phyloP scores from a whole-genome alignment of 2,113 vertebrate species.

The Callionymus lyra region DNA sequence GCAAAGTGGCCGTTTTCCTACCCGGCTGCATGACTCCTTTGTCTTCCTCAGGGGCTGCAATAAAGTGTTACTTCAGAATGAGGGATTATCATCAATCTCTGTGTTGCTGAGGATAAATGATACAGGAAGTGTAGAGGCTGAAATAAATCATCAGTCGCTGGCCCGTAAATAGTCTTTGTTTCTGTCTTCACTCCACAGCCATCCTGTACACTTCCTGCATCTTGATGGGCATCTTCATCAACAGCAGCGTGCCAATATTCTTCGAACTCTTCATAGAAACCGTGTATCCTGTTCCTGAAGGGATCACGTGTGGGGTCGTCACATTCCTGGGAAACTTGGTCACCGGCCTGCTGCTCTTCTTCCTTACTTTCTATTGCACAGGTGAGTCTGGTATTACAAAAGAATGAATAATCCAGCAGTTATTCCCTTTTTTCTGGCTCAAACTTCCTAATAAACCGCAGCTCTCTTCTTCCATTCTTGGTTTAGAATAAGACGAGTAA shows the following conservation, averaged over 20 bases:
- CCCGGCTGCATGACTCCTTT: no score
- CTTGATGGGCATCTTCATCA: constrained; percentile 90
- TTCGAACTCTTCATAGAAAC: constrained; percentile 97
- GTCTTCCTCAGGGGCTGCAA: no score
- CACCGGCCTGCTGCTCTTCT: constrained; percentile 87
- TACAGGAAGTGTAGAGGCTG: neutral
- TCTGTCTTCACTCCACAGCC: constrained; percentile 58
- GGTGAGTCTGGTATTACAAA: constrained; percentile 67
- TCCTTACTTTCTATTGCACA: constrained; percentile 89
- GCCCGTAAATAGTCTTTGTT: constrained; percentile 6
- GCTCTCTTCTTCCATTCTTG: no score
- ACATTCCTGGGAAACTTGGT: constrained; percentile 92
- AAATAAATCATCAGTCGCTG: constrained; percentile 14
- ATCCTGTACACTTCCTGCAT: constrained; percentile 93
- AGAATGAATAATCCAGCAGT: no score
- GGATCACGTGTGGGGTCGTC: constrained; percentile 94
- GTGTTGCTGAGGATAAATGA: constrained; percentile 16
- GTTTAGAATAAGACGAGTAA: no score
- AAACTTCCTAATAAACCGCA: no score
- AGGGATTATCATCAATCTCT: constrained; percentile 25
- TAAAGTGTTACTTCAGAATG: constrained; percentile 24
- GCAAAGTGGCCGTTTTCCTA: no score
- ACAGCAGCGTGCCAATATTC: constrained; percentile 93
- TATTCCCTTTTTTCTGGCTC: no score
- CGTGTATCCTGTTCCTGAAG: constrained; percentile 95